Evolutionary conservation across 2,113 vertebrate genomes (phyloP), one percentile per base, ranked within the genome.

Genomic region (Sinosuthora webbiana): DNA sequence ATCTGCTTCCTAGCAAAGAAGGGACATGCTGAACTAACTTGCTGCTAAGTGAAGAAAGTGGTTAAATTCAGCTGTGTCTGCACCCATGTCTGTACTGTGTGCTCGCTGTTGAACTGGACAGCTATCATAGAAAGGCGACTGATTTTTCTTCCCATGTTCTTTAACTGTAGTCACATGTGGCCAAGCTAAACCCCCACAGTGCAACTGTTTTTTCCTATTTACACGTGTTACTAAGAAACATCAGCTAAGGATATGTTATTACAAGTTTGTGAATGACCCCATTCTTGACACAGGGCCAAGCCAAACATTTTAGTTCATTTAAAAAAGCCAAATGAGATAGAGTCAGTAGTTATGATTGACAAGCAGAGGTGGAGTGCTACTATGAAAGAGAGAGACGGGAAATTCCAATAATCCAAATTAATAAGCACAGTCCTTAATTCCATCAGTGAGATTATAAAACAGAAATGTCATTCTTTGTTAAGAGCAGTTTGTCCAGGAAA

Each of bases 151-250:
- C 94, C 92, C 87, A 31, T 95, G 87, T 94, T 97, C 89, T 91
- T 91, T 83, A 90, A 78, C 80, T 89, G 89, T 91, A 94, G 89
- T 97, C 92, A 94, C 93, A 96, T 80, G 91, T 96, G 95, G 92
- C 96, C 93, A 93, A 88, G 89, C 70, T 82, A 98, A 98, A 97
- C 95, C 95, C 79, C 95, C 13, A 1, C 92, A 96, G 95, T 90
- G 90, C 62, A 97, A 97, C 92, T 97, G 97, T 98, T 98, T 98
- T 97, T 97, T 97, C 97, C 97, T 98, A 98, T 97, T 98, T 98
- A 97, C 95, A 92, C 76, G 60, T 94, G 97, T 98, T 97, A 98
- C 97, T 97, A 97, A 97, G 97, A 93, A 95, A 98, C 97, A 95
- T 88, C 97, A 96, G 97, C 96, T 83, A 95, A 97, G 93, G 95